These are phyloP conservation scores for Harpagoxenus sublaevis DNA, from an alignment of 2,888 invertebrate species.

Conservation along the genomic window DNA sequence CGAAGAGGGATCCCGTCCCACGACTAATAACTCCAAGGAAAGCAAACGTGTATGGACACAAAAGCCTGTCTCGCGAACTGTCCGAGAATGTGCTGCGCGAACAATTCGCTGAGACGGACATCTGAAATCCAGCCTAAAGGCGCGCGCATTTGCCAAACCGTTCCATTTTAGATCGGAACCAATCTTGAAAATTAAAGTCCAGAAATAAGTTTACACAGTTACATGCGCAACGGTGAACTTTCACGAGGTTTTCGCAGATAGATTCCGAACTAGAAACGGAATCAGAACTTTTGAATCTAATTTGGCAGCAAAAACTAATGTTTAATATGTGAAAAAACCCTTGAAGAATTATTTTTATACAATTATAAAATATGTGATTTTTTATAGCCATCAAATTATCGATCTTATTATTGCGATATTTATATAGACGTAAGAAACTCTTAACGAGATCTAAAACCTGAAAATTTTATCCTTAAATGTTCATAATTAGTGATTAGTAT, in stretches of 20 bases:
- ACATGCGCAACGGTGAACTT: not conserved
- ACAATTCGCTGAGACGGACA: not conserved
- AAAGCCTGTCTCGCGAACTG: not conserved
- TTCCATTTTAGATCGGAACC: not conserved
- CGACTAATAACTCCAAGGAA: constrained; percentile 19
- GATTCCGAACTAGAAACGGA: not conserved
- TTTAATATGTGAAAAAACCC: not conserved
- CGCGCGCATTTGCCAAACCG: not conserved
- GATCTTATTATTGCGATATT: not conserved
- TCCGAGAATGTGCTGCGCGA: not conserved
- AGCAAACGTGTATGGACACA: constrained; percentile 1
- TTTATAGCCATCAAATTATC: not conserved
- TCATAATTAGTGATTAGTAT: not conserved
- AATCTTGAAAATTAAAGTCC: constrained; percentile 10
- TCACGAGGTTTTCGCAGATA: not conserved
- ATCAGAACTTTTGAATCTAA: constrained; percentile 21
- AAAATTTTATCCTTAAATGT: not conserved
- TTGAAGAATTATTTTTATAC: not conserved
- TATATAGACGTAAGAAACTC: not conserved
- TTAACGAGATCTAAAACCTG: not conserved
- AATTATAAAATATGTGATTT: not conserved
- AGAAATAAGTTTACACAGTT: constrained; percentile 27
- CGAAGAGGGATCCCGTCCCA: not conserved
- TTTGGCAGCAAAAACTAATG: not conserved
- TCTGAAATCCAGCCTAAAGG: not conserved